Base-by-base conservation (phyloP, 2,797 vertebrate species). In the Argentina silus region DNA sequence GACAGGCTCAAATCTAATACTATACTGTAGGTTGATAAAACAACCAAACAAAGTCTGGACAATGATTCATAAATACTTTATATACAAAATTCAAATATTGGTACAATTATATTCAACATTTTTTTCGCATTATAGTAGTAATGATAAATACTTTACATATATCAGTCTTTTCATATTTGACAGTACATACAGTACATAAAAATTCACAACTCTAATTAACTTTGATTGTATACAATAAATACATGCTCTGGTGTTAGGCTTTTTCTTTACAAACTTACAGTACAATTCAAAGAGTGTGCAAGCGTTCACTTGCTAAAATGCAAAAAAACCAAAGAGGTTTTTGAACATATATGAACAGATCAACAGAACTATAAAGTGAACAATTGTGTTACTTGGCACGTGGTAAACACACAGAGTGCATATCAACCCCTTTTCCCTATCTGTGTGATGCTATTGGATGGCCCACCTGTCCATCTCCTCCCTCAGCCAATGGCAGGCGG, bases 351-450 rank as follows among this genome's bases (percentile, higher is more conserved):
- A 45, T 65, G 55, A 61, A 67, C 36, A 42, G 72, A 6, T 77
- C 17, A 69, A 72, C 9, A 48, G 50, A 75, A 73, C 80, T 78
- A 55, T 7, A 27, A 68, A 79, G 74, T 82, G 84, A 91, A 91
- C 89, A 83, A 80, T 88, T 63, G 87, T 76, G 85, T 87, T 88
- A 85, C 90, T 94, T 95, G 95, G 95, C 96, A 97, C 93, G 69
- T 88, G 82, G 86, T 89, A 86, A 87, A 88, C 81, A 86, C 55
- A 87, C 65, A 70, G 43, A 17, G 21, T 1, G 19, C 43, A 17
- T n/a, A n/a, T 36, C 27, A 36, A 36, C 27, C 43, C 21, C 27
- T 17, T 17, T 61, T 69, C 45, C n/a, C 62, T 11, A 1, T 77
- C 14, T 43, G n/a, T 10, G 55, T 44, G 47, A 67, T 67, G 27